Percentiles rank a stretch among this genome's conserved stretches.
phyloP scores from a whole-genome alignment of 1,140 invertebrate species.

The Campoletis sonorensis region DNA sequence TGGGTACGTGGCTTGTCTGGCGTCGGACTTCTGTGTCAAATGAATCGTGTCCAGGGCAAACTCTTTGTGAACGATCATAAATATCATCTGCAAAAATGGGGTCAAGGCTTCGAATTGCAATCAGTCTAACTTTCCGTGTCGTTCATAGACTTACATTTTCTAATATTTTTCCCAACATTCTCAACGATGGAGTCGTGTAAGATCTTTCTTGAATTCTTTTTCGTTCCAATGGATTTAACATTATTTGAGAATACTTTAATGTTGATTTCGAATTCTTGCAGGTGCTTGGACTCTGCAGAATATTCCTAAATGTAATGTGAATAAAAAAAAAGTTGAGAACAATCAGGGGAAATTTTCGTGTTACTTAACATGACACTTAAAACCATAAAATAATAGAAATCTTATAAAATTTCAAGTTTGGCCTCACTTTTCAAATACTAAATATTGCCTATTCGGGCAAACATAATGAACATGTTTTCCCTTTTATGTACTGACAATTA shows the following conservation, averaged over 20 bases:
- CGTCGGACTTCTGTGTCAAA: slow-evolving; percentile 55
- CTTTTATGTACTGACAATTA: too few relatives aligned
- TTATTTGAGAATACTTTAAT: slow-evolving; percentile 63
- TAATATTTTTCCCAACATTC: slow-evolving; percentile 56
- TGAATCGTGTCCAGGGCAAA: slow-evolving; percentile 59
- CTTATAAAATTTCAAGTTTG: too few relatives aligned
- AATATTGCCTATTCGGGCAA: too few relatives aligned
- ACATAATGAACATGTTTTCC: too few relatives aligned
- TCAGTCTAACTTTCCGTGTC: background rate
- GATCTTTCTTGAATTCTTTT: slow-evolving; percentile 55
- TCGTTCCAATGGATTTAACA: slow-evolving; percentile 47
- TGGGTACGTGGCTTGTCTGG: slow-evolving; percentile 55
- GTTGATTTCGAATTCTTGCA: slow-evolving; percentile 21
- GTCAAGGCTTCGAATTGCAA: slow-evolving; percentile 2
- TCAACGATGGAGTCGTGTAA: slow-evolving; percentile 52
- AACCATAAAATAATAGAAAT: too few relatives aligned
- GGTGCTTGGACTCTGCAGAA: slow-evolving; percentile 60
- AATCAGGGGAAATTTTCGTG: too few relatives aligned
- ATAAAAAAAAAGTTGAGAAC: background rate
- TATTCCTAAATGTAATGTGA: slow-evolving; percentile 62
- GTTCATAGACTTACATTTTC: slow-evolving; percentile 55
- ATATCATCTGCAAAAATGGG: slow-evolving; percentile 62
- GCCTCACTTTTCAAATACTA: too few relatives aligned
- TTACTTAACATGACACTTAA: too few relatives aligned
- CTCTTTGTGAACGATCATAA: slow-evolving; percentile 63